phyloP scores from a whole-genome alignment of 1,140 invertebrate species.

The Temnothorax nylanderi region DNA sequence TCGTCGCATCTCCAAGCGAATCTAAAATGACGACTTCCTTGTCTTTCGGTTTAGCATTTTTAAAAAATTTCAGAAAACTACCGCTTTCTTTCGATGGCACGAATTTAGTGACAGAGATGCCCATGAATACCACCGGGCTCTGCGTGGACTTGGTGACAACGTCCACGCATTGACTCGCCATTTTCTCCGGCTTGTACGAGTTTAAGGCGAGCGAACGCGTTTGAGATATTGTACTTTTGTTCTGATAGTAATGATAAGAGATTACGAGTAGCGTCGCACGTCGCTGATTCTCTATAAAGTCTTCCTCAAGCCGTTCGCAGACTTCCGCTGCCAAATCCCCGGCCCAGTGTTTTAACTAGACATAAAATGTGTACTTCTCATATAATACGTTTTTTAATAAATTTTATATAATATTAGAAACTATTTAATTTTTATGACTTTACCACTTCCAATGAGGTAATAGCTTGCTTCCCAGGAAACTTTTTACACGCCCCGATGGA shows the following conservation, averaged over 20 bases:
- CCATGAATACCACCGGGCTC: conserved; percentile 89
- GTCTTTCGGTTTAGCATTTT: conserved; percentile 69
- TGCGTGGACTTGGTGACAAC: conserved; percentile 87
- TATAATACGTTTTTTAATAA: neutral
- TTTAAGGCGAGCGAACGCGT: conserved; percentile 87
- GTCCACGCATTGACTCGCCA: conserved; percentile 87
- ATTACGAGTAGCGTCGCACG: conserved; percentile 89
- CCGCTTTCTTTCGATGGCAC: conserved; percentile 87
- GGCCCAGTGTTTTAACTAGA: conserved; percentile 90
- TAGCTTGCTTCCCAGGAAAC: conserved; percentile 93
- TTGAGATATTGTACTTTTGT: conserved; percentile 87
- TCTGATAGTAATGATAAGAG: conserved; percentile 87
- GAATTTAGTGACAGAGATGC: conserved; percentile 93
- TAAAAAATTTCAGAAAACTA: conserved; percentile 88
- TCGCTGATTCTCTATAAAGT: conserved; percentile 90
- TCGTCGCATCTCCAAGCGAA: neutral
- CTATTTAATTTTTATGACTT: conserved; percentile 36
- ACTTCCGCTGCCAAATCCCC: conserved; percentile 93
- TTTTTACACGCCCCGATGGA: conserved; percentile 98
- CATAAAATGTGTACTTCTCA: conserved; percentile 15
- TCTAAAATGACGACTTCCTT: neutral
- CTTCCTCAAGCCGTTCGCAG: conserved; percentile 93
- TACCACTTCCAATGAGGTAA: conserved; percentile 90
- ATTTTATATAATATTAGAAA: conserved; percentile 22
- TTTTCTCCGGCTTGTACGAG: conserved; percentile 87